Conservation (phyloP, 2,888 invertebrate species). For the Lissonota sp. region DNA sequence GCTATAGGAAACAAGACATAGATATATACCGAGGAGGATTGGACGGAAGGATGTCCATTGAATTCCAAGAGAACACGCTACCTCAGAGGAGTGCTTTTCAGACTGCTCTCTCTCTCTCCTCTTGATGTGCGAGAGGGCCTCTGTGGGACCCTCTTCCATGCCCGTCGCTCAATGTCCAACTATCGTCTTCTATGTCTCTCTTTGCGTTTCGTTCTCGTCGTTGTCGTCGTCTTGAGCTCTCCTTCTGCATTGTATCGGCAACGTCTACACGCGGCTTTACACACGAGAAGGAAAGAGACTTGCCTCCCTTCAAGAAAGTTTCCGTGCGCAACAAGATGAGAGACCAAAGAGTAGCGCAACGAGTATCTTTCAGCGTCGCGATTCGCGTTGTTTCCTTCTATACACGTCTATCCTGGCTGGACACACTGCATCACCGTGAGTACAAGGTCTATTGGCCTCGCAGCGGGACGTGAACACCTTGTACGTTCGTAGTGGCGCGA, state of each 20-base stretch:
- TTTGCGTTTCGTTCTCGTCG: slow-evolving; percentile 68
- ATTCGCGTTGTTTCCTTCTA: slow-evolving; percentile 49
- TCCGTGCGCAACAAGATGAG: slow-evolving; percentile 50
- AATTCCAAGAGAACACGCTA: slow-evolving; percentile 71
- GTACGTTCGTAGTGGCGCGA: slow-evolving; percentile 57
- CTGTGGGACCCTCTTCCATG: slow-evolving; percentile 72
- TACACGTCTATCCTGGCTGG: slow-evolving; percentile 65
- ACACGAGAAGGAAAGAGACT: slow-evolving; percentile 59
- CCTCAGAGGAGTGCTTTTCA: background rate
- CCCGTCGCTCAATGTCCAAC: slow-evolving; percentile 78
- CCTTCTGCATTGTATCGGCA: slow-evolving; percentile 60
- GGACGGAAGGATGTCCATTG: slow-evolving; percentile 72
- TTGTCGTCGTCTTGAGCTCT: slow-evolving; percentile 16
- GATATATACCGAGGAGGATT: slow-evolving; percentile 60
- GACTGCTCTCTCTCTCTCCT: slow-evolving; percentile 27
- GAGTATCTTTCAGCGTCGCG: slow-evolving; percentile 52
- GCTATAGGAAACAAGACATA: slow-evolving; percentile 55
- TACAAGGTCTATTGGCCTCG: slow-evolving; percentile 65
- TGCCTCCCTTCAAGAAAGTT: slow-evolving; percentile 23
- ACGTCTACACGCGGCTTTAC: slow-evolving; percentile 59
- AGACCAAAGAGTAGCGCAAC: slow-evolving; percentile 23
- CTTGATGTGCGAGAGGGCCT: slow-evolving; percentile 41
- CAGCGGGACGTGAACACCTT: slow-evolving; percentile 70
- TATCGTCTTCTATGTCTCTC: slow-evolving; percentile 77
- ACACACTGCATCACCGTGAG: slow-evolving; percentile 75